These are phyloP conservation scores for Drosophila carrolli DNA, from an alignment of 1,140 invertebrate genomes.

Conservation along the genomic window DNA sequence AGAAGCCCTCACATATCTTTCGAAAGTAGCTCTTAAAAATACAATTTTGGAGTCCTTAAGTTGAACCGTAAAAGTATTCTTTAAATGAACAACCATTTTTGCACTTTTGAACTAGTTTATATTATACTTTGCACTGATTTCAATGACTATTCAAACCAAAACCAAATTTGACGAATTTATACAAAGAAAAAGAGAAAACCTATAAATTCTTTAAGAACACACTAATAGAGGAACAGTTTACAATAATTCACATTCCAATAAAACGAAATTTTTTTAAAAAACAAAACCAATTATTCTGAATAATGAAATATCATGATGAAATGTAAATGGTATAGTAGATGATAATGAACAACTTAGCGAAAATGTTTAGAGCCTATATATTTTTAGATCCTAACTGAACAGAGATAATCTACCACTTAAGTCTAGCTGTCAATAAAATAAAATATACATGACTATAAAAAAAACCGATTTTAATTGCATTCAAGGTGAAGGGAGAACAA, in stretches of 20 bases:
- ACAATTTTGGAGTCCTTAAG: slow-evolving; percentile 17
- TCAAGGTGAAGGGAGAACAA: slow-evolving; percentile 27
- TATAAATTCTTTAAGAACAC: slow-evolving; percentile 48
- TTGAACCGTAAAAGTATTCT: slow-evolving; percentile 10
- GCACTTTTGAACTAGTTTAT: slow-evolving; percentile 46
- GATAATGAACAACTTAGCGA: slow-evolving; percentile 37
- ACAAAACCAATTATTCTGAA: slow-evolving; percentile 38
- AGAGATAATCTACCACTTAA: slow-evolving; percentile 62
- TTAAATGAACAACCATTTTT: slow-evolving; percentile 8
- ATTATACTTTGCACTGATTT: slow-evolving; percentile 71
- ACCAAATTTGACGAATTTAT: slow-evolving; percentile 75
- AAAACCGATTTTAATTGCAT: slow-evolving; percentile 3
- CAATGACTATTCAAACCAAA: slow-evolving; percentile 30
- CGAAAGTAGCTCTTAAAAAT: slow-evolving; percentile 39
- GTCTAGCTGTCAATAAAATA: slow-evolving; percentile 74
- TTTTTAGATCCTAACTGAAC: slow-evolving; percentile 67
- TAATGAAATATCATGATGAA: slow-evolving; percentile 46
- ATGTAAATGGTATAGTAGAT: slow-evolving; percentile 38
- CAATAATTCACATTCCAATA: slow-evolving; percentile 51
- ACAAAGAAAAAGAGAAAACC: slow-evolving; percentile 30
- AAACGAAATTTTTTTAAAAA: slow-evolving; percentile 52
- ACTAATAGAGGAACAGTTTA: slow-evolving; percentile 42
- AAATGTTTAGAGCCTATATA: slow-evolving; percentile 68
- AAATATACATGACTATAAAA: slow-evolving; percentile 47
- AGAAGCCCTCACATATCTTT: slow-evolving; percentile 58